Base-by-base conservation (phyloP, 2,888 invertebrate species). In the Eremobia ochroleuca region DNA sequence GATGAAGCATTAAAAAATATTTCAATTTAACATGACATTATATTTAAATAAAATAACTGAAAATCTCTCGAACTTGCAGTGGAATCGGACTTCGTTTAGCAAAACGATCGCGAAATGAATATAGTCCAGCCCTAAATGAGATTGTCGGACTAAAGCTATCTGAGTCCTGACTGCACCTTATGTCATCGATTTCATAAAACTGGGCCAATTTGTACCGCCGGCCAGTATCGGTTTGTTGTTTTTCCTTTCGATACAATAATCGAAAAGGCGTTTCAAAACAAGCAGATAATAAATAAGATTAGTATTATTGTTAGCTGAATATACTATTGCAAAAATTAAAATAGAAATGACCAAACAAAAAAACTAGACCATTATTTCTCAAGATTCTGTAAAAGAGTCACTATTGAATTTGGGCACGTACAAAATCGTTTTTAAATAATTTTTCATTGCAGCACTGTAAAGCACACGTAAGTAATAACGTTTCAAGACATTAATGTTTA, bases 101-200 rank as follows among this genome's bases (percentile, higher is more conserved):
- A 31, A 1, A 18, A 55, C 25, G 66, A 40, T 65, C 15, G 1
- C 0, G 1, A 34, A 59, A 18, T 6, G 3, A 15, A 31, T 15
- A 6, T 46, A 58, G 6, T 31, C 40, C 79, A 88, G 43, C 89
- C 89, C 87, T 88, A 80, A 18, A n/a, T 46, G 28, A 68, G 61
- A 80, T 69, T 75, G 72, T 77, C 68, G 75, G 78, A 82, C 79
- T 81, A 69, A 77, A 87, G 79, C 74, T 85, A 84, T 83, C 82
- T 71, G 77, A 90, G 90, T 92, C 92, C 92, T 90, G 89, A 85
- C 84, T 87, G 86, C 83, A 87, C 87, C 88, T 93, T 93, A 93
- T 93, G 91, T 92, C 92, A 93, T 91, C 91, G 90, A 84, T 91
- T 91, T 91, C 89, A 90, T 89, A 88, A 91, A 91, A 88, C 91